Conservation (phyloP, 2,113 vertebrate genomes). For the Gymnogyps californianus region DNA sequence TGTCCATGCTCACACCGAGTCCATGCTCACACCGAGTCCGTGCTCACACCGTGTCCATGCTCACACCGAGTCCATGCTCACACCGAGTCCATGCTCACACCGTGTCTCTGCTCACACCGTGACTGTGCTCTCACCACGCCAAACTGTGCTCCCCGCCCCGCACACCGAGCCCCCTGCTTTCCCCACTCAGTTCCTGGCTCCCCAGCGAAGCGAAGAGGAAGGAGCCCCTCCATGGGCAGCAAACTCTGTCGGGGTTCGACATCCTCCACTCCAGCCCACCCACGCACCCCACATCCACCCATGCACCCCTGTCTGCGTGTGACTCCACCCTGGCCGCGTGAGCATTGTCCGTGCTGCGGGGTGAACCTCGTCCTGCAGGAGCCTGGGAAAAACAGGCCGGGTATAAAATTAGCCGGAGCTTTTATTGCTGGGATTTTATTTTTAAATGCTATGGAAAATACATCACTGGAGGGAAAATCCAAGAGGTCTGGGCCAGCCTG, state of each 20-base stretch:
- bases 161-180: fast-evolving
- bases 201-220: background rate
- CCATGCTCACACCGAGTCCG: background rate
- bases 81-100: background rate
- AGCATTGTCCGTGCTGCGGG: fast-evolving
- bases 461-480: background rate
- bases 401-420: slow-evolving; percentile 14
- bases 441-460: background rate
- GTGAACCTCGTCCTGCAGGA: background rate
- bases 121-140: background rate
- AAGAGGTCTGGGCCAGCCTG: background rate
- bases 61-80: background rate
- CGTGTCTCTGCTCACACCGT: background rate
- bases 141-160: fast-evolving
- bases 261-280: background rate
- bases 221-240: background rate
- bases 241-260: fast-evolving
- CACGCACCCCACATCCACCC: background rate
- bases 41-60: background rate
- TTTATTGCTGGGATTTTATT: background rate
- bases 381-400: background rate
- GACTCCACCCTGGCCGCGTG: fast-evolving
- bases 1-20: fast-evolving
- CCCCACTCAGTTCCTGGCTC: background rate
- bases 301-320: fast-evolving